Evolutionary conservation across 2,113 vertebrate species (phyloP).

Genomic region (Periophthalmodon schlosseri): DNA sequence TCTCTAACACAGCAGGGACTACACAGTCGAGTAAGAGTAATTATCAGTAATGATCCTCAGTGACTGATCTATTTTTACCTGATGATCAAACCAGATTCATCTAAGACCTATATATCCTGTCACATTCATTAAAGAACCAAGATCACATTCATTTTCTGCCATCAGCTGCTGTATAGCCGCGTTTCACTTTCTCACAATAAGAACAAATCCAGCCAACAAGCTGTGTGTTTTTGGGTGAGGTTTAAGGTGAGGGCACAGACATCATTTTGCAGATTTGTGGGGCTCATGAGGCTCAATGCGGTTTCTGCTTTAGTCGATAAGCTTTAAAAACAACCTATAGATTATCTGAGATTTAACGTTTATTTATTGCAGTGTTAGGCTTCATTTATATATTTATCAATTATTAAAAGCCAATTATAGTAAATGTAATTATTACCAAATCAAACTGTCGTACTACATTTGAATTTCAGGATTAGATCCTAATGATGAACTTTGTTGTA

Average conservation of each 20-base stretch:
- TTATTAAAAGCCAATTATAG: background rate
- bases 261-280: constrained; percentile 28
- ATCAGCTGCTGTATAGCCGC: constrained; percentile 41
- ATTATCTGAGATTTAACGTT: background rate
- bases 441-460: background rate
- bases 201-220: background rate
- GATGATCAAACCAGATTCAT: constrained; percentile 74
- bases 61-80: constrained; percentile 80
- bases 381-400: background rate
- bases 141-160: constrained; percentile 73
- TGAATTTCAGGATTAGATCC: too few species aligned
- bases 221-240: background rate
- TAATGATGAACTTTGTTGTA: too few species aligned
- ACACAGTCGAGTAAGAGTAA: constrained; percentile 65
- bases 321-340: constrained; percentile 34
- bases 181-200: constrained; percentile 26
- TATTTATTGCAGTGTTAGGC: background rate
- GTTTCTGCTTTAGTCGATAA: constrained; percentile 36
- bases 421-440: background rate
- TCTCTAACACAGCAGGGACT: constrained; percentile 50
- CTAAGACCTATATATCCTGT: constrained; percentile 73
- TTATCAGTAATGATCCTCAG: constrained; percentile 75
- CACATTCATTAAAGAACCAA: constrained; percentile 72
- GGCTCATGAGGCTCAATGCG: constrained; percentile 50
- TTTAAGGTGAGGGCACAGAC: background rate